Evolutionary conservation across 2,113 vertebrate species (phyloP).

Genomic region (Cyanoliseus patagonus): DNA sequence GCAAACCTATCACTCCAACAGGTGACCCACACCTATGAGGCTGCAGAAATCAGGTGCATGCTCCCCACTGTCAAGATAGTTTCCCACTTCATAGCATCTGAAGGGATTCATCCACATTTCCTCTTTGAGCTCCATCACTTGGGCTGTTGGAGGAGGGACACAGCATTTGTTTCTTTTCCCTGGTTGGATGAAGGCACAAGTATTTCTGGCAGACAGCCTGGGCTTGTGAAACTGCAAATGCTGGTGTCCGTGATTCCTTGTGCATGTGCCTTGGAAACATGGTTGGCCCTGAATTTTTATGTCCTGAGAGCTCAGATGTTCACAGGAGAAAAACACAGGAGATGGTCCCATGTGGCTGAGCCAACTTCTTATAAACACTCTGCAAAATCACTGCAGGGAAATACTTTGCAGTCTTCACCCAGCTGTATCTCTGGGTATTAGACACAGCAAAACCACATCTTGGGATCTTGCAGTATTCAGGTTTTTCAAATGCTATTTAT

Average conservation of each 20-base stretch:
- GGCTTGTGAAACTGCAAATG: neutral
- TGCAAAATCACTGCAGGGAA: neutral
- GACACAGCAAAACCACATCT: neutral
- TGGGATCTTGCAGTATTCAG: neutral
- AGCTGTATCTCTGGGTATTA: neutral
- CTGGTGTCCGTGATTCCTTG: neutral
- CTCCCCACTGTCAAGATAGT: neutral
- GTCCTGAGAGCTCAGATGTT: slow-evolving; percentile 5
- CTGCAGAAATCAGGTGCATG: neutral
- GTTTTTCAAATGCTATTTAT: neutral
- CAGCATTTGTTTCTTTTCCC: slow-evolving; percentile 30
- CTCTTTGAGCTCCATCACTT: neutral
- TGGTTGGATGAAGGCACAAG: slow-evolving; percentile 13
- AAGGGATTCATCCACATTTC: neutral
- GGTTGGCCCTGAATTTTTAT: neutral
- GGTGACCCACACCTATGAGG: neutral
- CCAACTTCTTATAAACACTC: neutral
- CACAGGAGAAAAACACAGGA: neutral
- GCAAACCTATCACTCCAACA: neutral
- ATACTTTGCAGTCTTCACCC: neutral
- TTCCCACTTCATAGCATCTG: neutral
- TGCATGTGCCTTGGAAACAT: neutral
- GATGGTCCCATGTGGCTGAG: neutral
- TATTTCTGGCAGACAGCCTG: slow-evolving; percentile 38
- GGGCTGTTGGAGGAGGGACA: neutral